Base-by-base conservation (phyloP, 2,797 vertebrate genomes). In the Xyrichtys novacula region DNA sequence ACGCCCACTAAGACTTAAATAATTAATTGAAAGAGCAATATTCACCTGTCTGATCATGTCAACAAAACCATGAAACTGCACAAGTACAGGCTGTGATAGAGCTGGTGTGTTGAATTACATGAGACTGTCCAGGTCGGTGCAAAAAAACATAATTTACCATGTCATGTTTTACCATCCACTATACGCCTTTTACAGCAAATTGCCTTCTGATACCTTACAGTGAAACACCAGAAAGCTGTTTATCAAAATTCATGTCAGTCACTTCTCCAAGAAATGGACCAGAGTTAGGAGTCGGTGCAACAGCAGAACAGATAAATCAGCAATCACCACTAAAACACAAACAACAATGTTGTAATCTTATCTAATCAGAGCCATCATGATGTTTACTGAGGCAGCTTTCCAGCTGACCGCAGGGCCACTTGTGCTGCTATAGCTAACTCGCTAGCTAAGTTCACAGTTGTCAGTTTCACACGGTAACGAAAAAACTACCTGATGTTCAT, bases 381-480 rank as follows among this genome's bases (percentile, higher is more conserved):
- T 14, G 5, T 56, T 44, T 34, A 12, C 14, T 8, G 9, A 10
- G 7, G 29, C 32, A 11, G 19, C 2, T 48, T 28, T 46, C 26
- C 28, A n/a, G 26, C 19, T 78, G 47, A 32, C 71, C 65, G 49
- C 15, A 3, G 60, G 67, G 56, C 66, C 70, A 78, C 46, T 74
- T 67, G 1, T 28, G 63, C 10, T 58, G 57, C 39, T 76, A n/a
- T n/a, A 68, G 71, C 76, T 58, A 39, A 59, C 40, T 19, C 61
- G 77, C 72, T 74, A 74, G 48, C 71, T 31, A 80, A 84, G 73
- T 80, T 83, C 40, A 71, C 67, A 81, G 62, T 85, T 86, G 79
- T 80, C 74, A 72, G 46, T 34, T 56, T 46, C 36, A 25, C 32
- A 69, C 10, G 67, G 69, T 83, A 80, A 55, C 75, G 23, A 39